Evolutionary conservation across 2,113 vertebrate genomes (phyloP).

Genomic region (Peromyscus polionotus): DNA sequence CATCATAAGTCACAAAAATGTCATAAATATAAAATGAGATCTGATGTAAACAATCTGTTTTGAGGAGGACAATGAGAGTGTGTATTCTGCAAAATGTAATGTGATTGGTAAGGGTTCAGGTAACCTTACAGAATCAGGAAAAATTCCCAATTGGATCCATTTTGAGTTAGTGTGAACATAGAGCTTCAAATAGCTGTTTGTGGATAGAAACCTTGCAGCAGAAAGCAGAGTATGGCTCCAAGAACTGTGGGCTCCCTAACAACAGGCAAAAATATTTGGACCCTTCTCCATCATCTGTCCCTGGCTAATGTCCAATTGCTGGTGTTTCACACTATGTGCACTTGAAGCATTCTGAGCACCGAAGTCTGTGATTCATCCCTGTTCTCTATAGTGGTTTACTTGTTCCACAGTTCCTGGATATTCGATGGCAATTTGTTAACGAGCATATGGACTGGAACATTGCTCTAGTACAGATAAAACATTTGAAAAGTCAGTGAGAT

Average conservation of each 20-base stretch:
- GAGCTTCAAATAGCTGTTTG: background rate
- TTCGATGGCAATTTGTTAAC: background rate
- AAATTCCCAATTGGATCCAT: background rate
- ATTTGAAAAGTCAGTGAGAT: background rate
- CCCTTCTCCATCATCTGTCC: background rate
- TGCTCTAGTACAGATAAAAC: background rate
- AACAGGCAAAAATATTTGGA: background rate
- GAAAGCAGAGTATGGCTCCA: background rate
- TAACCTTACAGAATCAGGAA: background rate
- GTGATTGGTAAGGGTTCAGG: background rate
- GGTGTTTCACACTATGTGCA: background rate
- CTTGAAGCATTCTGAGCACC: background rate
- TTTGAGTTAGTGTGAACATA: background rate
- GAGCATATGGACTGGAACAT: slow-evolving; percentile 33
- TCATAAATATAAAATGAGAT: slow-evolving; percentile 25
- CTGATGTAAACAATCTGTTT: background rate
- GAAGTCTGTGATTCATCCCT: background rate
- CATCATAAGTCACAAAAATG: background rate
- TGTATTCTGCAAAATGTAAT: background rate
- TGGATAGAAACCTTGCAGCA: background rate
- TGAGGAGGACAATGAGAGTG: background rate
- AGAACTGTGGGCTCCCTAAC: background rate
- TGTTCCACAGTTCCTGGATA: background rate
- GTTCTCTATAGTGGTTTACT: background rate
- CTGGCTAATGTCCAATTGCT: background rate